These are phyloP conservation scores for Lepeophtheirus salmonis DNA, from an alignment of 1,140 invertebrate species.

Conservation along the genomic window DNA sequence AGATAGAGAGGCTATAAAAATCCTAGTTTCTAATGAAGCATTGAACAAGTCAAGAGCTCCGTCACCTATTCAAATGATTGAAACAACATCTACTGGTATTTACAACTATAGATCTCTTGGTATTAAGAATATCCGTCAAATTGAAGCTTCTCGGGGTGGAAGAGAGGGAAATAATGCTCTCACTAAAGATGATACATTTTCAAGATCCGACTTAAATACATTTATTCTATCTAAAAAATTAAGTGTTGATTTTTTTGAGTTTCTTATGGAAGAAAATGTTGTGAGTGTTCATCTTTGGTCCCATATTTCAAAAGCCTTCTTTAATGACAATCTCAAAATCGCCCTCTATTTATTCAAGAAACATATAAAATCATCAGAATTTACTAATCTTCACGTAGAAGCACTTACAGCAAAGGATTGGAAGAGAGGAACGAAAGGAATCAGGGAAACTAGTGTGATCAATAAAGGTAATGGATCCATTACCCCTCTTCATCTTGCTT, in stretches of 20 bases:
- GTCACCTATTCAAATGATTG: constrained; percentile 16
- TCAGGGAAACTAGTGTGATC: constrained; percentile 24
- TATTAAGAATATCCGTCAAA: constrained; percentile 19
- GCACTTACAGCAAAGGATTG: not conserved
- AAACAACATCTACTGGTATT: constrained; percentile 28
- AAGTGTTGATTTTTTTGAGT: not conserved
- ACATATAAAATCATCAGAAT: not conserved
- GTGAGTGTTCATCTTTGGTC: not conserved
- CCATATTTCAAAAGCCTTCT: not conserved
- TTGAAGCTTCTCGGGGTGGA: constrained; percentile 29
- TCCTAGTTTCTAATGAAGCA: not conserved
- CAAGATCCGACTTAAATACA: not conserved
- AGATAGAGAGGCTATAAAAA: not conserved
- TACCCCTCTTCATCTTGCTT: constrained; percentile 35
- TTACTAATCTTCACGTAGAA: not conserved
- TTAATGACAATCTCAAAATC: not conserved
- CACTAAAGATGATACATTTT: constrained; percentile 24
- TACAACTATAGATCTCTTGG: constrained; percentile 16
- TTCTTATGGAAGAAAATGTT: not conserved
- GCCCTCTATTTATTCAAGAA: not conserved
- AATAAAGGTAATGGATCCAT: constrained; percentile 24
- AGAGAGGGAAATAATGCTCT: constrained; percentile 34
- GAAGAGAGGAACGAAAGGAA: constrained; percentile 20
- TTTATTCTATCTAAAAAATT: not conserved
- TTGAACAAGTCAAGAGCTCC: not conserved